Conservation (phyloP, 2,113 vertebrate species). For the Toxotes jaculatrix region DNA sequence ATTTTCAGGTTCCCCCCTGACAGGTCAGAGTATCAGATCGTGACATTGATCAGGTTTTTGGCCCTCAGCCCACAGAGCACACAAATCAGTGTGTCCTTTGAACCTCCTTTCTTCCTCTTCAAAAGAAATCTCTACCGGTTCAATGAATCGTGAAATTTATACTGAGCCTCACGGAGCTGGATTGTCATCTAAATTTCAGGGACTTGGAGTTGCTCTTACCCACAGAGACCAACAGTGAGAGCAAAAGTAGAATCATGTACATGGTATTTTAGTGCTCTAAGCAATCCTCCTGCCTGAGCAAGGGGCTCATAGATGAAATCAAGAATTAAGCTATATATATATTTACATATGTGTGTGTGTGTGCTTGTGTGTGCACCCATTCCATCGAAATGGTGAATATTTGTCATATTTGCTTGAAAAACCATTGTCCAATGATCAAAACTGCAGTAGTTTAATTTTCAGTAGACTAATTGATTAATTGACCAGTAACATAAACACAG, state of each 20-base stretch:
- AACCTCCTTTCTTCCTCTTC: constrained; percentile 25
- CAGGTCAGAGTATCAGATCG: not conserved
- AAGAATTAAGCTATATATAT: not conserved
- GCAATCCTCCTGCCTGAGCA: not conserved
- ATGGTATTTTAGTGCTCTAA: not conserved
- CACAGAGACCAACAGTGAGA: not conserved
- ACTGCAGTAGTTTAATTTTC: too few relatives aligned
- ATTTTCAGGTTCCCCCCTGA: not conserved
- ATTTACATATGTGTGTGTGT: too few relatives aligned
- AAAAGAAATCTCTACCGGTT: not conserved
- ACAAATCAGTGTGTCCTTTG: constrained; percentile 21
- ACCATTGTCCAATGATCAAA: too few relatives aligned
- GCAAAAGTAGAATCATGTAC: too few relatives aligned
- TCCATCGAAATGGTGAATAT: not conserved
- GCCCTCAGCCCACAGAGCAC: constrained; percentile 2
- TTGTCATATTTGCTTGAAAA: not conserved
- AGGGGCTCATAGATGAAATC: not conserved
- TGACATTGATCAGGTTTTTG: constrained; percentile 1
- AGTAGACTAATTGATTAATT: too few relatives aligned
- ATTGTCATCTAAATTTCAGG: too few relatives aligned
- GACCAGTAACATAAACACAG: too few relatives aligned
- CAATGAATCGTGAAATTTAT: not conserved
- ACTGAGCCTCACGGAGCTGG: not conserved
- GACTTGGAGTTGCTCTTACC: not conserved
- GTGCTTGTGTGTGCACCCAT: too few relatives aligned